Evolutionary conservation across 2,888 invertebrate species (phyloP).

Genomic region (Lucinisca nassula): DNA sequence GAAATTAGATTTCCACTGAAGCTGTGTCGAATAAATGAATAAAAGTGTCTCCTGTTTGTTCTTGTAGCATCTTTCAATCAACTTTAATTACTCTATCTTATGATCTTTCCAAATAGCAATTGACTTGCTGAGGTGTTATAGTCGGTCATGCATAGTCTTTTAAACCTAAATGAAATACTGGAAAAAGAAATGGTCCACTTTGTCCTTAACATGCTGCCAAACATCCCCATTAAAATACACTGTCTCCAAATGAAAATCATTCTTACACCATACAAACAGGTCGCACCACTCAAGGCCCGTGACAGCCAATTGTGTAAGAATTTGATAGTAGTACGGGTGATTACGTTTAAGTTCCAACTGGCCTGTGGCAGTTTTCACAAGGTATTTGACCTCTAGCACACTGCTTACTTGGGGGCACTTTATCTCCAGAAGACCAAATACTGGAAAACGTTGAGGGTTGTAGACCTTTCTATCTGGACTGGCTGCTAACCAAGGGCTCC

Average conservation of each 20-base stretch:
- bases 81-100: too few species aligned
- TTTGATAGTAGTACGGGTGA: slow-evolving; percentile 35
- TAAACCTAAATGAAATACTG: slow-evolving; percentile 6
- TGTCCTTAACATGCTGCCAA: slow-evolving; percentile 25
- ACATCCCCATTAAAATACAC: slow-evolving; percentile 27
- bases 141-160: not conserved
- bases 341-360: slow-evolving; percentile 11
- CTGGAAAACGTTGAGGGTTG: slow-evolving; percentile 14
- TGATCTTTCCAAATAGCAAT: too few species aligned
- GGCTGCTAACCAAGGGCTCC: slow-evolving; percentile 38
- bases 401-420: slow-evolving; percentile 39
- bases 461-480: slow-evolving; percentile 55
- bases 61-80: too few species aligned
- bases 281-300: slow-evolving; percentile 42
- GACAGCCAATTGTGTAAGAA: slow-evolving; percentile 24
- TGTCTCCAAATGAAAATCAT: slow-evolving; percentile 28
- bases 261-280: slow-evolving; percentile 39
- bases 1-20: too few species aligned
- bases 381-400: slow-evolving; percentile 20
- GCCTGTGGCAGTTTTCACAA: not conserved
- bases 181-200: slow-evolving; percentile 22
- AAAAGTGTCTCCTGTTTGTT: too few species aligned
- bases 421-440: slow-evolving; percentile 38
- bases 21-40: too few species aligned
- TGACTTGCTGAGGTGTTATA: too few species aligned